Percentiles rank a stretch among this genome's conserved stretches.
phyloP scores from a whole-genome alignment of 2,888 invertebrate species.

The Diloba caeruleocephala region DNA sequence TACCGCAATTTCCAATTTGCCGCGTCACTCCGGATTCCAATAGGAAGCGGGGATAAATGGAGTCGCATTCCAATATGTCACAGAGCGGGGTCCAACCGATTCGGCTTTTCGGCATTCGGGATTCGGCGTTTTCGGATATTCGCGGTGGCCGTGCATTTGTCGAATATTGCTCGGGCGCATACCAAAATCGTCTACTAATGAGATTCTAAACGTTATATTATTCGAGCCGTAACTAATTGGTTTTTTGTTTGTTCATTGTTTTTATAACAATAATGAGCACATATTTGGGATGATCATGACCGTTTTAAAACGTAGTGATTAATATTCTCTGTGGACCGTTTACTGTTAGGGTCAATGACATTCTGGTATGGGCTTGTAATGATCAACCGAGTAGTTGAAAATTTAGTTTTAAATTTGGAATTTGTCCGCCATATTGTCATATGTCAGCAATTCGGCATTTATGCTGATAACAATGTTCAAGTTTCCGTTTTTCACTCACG shows the following conservation, averaged over 20 bases:
- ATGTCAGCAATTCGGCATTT: too few species aligned
- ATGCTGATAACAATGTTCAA: too few species aligned
- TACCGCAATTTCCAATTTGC: constrained; percentile 88
- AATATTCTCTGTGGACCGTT: too few species aligned
- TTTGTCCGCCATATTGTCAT: too few species aligned
- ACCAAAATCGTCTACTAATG: constrained; percentile 74
- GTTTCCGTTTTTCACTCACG: too few species aligned
- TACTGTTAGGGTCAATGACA: constrained; percentile 44
- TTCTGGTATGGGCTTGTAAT: constrained; percentile 15
- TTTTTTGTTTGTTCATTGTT: constrained; percentile 57
- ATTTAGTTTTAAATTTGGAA: too few species aligned
- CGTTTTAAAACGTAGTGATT: too few species aligned
- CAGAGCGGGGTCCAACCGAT: constrained; percentile 79
- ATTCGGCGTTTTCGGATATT: constrained; percentile 79
- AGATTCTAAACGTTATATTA: constrained; percentile 76
- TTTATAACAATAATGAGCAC: constrained; percentile 47
- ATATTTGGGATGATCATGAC: constrained; percentile 43
- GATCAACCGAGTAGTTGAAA: too few species aligned
- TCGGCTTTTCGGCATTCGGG: constrained; percentile 83
- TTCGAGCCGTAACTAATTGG: constrained; percentile 61
- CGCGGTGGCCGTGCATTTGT: constrained; percentile 70
- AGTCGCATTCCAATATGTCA: constrained; percentile 89
- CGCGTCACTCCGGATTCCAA: constrained; percentile 89
- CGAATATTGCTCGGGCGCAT: constrained; percentile 75
- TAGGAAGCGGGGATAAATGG: constrained; percentile 88